A percentile compares a stretch with the other conserved stretches of the same genome.
These are phyloP conservation scores for Catocala nupta DNA, from an alignment of 2,888 invertebrate genomes.

Conservation along the genomic window DNA sequence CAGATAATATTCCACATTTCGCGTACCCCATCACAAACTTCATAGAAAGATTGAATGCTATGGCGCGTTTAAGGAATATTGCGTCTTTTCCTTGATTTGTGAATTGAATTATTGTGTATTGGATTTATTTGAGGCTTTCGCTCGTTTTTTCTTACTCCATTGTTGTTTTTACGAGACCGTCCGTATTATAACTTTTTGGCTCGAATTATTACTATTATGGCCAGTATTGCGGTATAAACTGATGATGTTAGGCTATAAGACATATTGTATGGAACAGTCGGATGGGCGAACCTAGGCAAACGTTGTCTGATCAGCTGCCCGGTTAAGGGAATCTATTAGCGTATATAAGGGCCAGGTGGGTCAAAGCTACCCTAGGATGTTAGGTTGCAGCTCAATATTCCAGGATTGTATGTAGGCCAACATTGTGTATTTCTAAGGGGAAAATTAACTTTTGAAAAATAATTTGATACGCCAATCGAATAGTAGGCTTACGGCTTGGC, in stretches of 20 bases:
- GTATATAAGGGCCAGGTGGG: no score
- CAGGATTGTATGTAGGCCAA: no score
- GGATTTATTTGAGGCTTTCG: slow-evolving; percentile 58
- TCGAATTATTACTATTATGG: slow-evolving; percentile 21
- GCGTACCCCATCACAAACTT: slow-evolving; percentile 29
- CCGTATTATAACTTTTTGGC: slow-evolving; percentile 36
- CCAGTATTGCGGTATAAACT: slow-evolving; percentile 1
- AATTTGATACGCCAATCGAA: no score
- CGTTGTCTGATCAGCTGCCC: no score
- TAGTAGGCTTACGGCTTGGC: no score
- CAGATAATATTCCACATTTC: slow-evolving; percentile 20
- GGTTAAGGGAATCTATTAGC: no score
- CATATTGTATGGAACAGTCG: background rate
- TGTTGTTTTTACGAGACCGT: slow-evolving; percentile 51
- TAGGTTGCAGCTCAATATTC: no score
- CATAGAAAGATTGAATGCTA: slow-evolving; percentile 54
- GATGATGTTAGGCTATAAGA: background rate
- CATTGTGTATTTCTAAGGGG: no score
- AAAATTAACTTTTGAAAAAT: no score
- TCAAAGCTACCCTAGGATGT: no score
- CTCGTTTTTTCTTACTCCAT: slow-evolving; percentile 51
- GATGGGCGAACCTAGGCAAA: background rate
- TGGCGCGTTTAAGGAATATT: slow-evolving; percentile 61
- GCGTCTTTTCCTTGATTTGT: slow-evolving; percentile 63
- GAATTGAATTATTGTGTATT: slow-evolving; percentile 68